phyloP scores from a whole-genome alignment of 2,888 invertebrate genomes.

The Brachylomia viminalis region DNA sequence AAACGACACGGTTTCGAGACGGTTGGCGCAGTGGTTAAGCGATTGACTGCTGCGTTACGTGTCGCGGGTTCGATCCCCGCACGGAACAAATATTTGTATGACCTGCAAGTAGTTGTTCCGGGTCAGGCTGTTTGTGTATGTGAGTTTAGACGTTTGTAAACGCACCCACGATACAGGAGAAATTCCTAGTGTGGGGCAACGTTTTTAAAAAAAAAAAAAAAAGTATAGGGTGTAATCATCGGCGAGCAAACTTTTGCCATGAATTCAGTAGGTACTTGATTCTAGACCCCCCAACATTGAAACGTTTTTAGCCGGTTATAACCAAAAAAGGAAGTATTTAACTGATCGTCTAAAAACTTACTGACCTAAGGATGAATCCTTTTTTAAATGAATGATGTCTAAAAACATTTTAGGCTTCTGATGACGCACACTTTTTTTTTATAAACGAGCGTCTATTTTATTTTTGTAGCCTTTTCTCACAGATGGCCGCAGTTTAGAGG shows the following conservation, averaged over 20 bases:
- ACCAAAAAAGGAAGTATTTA: background rate
- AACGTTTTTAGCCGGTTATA: background rate
- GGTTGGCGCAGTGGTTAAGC: too few relatives aligned
- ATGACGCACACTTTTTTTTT: background rate
- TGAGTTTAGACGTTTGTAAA: too few relatives aligned
- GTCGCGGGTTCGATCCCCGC: too few relatives aligned
- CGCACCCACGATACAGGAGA: too few relatives aligned
- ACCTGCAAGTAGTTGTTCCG: too few relatives aligned
- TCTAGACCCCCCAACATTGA: background rate
- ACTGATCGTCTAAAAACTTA: background rate
- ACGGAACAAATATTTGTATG: too few relatives aligned
- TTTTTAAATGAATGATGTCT: background rate
- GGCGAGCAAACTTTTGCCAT: background rate
- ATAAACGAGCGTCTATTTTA: background rate
- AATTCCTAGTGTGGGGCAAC: too few relatives aligned
- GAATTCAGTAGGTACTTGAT: background rate
- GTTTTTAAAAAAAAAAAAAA: too few relatives aligned
- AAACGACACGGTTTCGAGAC: too few relatives aligned
- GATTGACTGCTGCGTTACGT: too few relatives aligned
- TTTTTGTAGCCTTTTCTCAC: background rate
- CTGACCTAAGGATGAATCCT: background rate
- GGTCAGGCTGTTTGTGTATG: too few relatives aligned
- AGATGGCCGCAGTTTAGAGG: background rate
- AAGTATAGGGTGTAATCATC: background rate
- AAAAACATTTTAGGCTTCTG: background rate